phyloP scores from a whole-genome alignment of 1,140 invertebrate genomes.

The Sesamia nonagrioides region DNA sequence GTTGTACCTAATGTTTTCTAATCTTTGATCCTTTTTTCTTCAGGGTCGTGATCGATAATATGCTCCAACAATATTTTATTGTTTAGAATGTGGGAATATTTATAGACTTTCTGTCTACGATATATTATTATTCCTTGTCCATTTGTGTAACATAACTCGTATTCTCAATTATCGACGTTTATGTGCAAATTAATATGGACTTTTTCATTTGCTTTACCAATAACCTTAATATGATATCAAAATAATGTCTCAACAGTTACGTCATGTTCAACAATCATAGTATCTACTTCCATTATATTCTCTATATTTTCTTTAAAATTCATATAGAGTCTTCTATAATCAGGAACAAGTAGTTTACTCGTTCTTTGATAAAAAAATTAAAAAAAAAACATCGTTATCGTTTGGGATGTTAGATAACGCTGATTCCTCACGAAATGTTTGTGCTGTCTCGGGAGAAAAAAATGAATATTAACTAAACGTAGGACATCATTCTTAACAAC shows the following conservation, averaged over 20 bases:
- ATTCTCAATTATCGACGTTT: neutral
- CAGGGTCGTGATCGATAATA: slow-evolving; percentile 26
- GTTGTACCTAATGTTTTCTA: slow-evolving; percentile 40
- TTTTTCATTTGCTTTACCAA: neutral
- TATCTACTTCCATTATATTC: neutral
- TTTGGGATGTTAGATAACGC: slow-evolving; percentile 26
- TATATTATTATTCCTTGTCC: neutral
- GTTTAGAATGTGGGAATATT: neutral
- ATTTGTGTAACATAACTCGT: neutral
- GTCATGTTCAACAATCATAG: neutral
- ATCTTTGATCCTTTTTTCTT: slow-evolving; percentile 31
- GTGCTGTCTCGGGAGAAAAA: slow-evolving; percentile 32
- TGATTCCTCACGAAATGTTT: slow-evolving; percentile 47
- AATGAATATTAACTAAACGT: slow-evolving; percentile 24
- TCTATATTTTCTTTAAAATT: neutral
- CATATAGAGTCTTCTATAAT: neutral
- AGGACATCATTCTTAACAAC: slow-evolving; percentile 21
- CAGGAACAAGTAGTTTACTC: slow-evolving; percentile 26
- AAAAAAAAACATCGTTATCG: slow-evolving; percentile 25
- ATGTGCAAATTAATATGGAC: neutral
- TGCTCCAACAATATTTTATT: slow-evolving; percentile 12
- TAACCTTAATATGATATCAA: neutral
- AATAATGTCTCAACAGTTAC: neutral
- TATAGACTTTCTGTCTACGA: neutral
- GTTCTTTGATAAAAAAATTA: slow-evolving; percentile 33